These are phyloP conservation scores for Megaceryle torquata DNA, from an alignment of 2,113 vertebrate genomes.

Conservation along the genomic window DNA sequence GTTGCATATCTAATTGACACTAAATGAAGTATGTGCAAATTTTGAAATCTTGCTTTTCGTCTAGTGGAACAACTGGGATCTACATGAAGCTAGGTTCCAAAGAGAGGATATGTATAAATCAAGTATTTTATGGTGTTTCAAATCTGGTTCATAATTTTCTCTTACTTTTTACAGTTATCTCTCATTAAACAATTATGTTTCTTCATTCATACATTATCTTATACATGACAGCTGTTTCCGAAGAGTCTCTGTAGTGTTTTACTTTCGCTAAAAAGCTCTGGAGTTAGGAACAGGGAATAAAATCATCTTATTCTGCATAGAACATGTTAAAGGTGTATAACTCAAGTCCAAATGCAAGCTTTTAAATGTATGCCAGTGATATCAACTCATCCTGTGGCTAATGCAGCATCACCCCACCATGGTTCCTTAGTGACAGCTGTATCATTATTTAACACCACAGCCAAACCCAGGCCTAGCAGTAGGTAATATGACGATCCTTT, in stretches of 20 bases:
- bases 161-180: background rate
- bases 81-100: background rate
- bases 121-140: background rate
- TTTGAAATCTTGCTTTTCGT: background rate
- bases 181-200: background rate
- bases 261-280: background rate
- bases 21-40: background rate
- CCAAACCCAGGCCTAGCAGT: background rate
- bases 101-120: background rate
- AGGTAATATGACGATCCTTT: background rate
- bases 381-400: background rate
- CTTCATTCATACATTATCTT: background rate
- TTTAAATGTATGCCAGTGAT: background rate
- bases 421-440: background rate
- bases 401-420: accelerated
- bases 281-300: background rate
- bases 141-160: background rate
- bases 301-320: background rate
- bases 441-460: background rate
- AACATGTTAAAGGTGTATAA: background rate
- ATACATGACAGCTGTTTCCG: background rate
- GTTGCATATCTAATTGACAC: background rate
- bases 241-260: background rate
- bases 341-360: background rate
- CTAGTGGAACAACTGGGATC: background rate